Percentiles rank a stretch among this genome's conserved stretches.
Conservation (phyloP, 2,797 vertebrate species). For the Euthynnus affinis region DNA sequence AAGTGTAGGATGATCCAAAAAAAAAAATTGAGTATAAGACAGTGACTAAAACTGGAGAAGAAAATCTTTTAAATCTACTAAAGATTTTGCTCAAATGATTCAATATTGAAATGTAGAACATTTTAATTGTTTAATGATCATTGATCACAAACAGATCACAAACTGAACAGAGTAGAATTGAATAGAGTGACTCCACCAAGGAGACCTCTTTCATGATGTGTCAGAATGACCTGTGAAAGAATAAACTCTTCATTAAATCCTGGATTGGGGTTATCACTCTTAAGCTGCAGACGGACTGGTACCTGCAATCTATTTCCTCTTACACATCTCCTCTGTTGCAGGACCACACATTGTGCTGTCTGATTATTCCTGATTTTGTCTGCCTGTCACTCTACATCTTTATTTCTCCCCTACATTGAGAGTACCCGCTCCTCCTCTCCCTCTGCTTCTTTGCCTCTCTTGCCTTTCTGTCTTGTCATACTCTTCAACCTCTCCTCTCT, state of each 20-base stretch:
- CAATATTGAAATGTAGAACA: too few relatives aligned
- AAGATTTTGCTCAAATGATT: not conserved
- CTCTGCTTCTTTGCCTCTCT: conserved; percentile 27
- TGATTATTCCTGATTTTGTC: conserved; percentile 62
- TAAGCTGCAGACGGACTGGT: conserved; percentile 57
- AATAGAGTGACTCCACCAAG: conserved; percentile 33
- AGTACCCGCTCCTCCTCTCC: conserved; percentile 22
- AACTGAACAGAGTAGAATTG: conserved; percentile 32
- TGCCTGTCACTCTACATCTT: conserved; percentile 65
- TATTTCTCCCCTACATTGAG: conserved; percentile 58
- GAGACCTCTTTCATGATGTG: conserved; percentile 56
- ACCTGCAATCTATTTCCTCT: conserved; percentile 59
- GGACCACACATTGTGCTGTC: conserved; percentile 50
- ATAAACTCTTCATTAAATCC: conserved; percentile 64
- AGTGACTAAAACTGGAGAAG: not conserved
- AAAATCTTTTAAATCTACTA: not conserved
- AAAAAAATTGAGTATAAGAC: not conserved
- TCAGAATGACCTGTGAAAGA: conserved; percentile 63
- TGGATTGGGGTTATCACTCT: conserved; percentile 63
- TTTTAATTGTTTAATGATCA: conserved; percentile 9
- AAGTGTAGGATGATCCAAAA: not conserved
- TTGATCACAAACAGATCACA: conserved; percentile 23
- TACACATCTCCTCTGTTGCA: conserved; percentile 53
- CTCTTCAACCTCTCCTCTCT: conserved; percentile 39
- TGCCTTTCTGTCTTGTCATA: conserved; percentile 45